Conservation (phyloP, 1,140 invertebrate genomes). For the Platorchestia sp. region DNA sequence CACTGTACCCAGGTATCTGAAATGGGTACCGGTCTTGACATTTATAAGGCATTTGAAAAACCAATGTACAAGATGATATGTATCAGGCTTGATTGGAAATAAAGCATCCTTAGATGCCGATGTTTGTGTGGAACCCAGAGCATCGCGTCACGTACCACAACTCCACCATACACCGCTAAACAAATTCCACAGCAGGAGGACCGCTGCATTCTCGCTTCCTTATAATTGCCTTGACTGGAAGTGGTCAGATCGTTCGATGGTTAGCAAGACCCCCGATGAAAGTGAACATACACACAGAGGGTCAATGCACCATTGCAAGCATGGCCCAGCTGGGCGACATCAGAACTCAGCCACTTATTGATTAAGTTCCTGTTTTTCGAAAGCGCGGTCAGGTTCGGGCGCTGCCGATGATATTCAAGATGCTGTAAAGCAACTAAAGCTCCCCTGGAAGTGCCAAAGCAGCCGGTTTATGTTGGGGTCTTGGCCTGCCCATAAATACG, state of each 20-base stretch:
- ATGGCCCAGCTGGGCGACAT: background rate
- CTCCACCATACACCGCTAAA: background rate
- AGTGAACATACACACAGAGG: slow-evolving; percentile 10
- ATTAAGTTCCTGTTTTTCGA: background rate
- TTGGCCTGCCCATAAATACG: background rate
- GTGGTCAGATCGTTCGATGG: background rate
- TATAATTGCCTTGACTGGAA: background rate
- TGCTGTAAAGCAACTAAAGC: background rate
- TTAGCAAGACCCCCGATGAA: background rate
- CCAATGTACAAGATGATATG: no score
- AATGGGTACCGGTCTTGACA: no score
- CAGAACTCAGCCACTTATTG: background rate
- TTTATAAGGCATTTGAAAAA: no score
- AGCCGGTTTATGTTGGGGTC: background rate
- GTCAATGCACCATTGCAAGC: slow-evolving; percentile 30
- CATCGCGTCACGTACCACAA: no score
- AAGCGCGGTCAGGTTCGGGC: background rate
- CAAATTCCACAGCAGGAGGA: background rate
- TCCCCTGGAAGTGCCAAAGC: background rate
- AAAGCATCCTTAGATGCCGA: no score
- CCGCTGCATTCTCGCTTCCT: slow-evolving; percentile 19
- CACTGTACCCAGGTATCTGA: no score
- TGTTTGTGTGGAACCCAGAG: no score
- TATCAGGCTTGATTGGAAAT: no score
- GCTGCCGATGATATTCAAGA: background rate